Evolutionary conservation across 2,113 vertebrate species (phyloP).

Genomic region (Amia ocellicauda): DNA sequence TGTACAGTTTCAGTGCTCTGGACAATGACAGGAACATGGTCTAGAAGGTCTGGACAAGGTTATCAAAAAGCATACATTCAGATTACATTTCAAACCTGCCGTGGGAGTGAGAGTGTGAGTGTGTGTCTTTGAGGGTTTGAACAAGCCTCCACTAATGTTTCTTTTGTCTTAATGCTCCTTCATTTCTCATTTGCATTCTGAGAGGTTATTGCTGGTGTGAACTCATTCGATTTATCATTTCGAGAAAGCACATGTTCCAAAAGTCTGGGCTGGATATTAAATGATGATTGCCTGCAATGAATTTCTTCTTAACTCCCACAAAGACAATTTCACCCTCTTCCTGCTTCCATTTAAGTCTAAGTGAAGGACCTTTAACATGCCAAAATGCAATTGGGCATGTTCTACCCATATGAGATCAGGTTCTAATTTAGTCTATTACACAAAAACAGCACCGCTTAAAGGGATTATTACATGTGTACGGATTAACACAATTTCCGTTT

Average conservation of each 20-base stretch:
- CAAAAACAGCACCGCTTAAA: constrained; percentile 38
- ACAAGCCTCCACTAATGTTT: constrained; percentile 60
- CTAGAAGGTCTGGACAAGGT: too few species aligned
- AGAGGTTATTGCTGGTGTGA: constrained; percentile 67
- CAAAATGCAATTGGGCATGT: constrained; percentile 64
- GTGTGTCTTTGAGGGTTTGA: constrained; percentile 21
- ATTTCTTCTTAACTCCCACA: constrained; percentile 72
- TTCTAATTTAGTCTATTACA: constrained; percentile 48
- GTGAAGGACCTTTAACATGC: constrained; percentile 69
- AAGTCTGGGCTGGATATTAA: constrained; percentile 71
- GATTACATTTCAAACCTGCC: constrained; percentile 15
- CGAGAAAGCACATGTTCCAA: constrained; percentile 70
- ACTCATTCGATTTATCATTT: constrained; percentile 75
- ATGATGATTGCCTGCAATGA: constrained; percentile 72
- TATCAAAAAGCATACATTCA: too few species aligned
- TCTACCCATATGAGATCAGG: constrained; percentile 51
- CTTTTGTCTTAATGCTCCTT: constrained; percentile 71
- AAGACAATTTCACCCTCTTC: constrained; percentile 73
- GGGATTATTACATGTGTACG: constrained; percentile 28
- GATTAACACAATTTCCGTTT: constrained; percentile 10
- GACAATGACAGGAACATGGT: too few species aligned
- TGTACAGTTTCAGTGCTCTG: too few species aligned
- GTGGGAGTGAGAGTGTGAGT: too few species aligned
- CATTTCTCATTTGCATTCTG: constrained; percentile 73
- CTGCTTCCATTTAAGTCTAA: constrained; percentile 68